phyloP scores from a whole-genome alignment of 2,113 vertebrate genomes.

The Lota lota region DNA sequence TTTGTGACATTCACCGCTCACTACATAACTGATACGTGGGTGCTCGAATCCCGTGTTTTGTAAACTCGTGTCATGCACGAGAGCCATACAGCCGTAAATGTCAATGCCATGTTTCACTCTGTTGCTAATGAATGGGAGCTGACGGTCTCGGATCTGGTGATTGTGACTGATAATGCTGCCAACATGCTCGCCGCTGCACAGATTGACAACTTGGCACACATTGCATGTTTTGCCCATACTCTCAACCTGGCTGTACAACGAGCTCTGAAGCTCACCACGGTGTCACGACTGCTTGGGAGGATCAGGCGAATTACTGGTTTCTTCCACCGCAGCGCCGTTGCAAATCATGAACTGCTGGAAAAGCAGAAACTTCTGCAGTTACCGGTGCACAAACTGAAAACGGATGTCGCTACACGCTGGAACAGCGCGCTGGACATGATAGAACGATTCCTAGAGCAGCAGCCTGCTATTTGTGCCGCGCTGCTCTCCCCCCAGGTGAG shows the following conservation, averaged over 20 bases:
- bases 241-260: slow-evolving; percentile 22
- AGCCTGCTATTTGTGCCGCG: slow-evolving; percentile 13
- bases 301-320: slow-evolving; percentile 15
- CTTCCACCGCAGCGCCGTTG: slow-evolving; percentile 19
- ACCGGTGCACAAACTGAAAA: no score
- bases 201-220: slow-evolving; percentile 6
- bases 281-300: slow-evolving; percentile 21
- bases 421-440: slow-evolving; percentile 19
- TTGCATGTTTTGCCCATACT: slow-evolving; percentile 14
- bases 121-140: slow-evolving; percentile 4
- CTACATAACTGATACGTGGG: no score
- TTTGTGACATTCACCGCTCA: no score
- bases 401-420: slow-evolving; percentile 3
- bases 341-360: slow-evolving; percentile 24
- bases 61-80: not conserved
- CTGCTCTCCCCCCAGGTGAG: not conserved
- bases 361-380: slow-evolving; percentile 14
- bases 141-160: slow-evolving; percentile 7
- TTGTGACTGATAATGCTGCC: slow-evolving; percentile 21
- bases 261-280: slow-evolving; percentile 25
- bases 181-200: slow-evolving; percentile 12
- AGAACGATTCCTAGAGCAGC: slow-evolving; percentile 21
- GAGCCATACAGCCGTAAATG: not conserved
- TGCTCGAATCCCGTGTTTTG: not conserved
- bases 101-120: not conserved